Evolutionary conservation across 2,888 invertebrate genomes (phyloP).

Genomic region (Dryobota labecula): DNA sequence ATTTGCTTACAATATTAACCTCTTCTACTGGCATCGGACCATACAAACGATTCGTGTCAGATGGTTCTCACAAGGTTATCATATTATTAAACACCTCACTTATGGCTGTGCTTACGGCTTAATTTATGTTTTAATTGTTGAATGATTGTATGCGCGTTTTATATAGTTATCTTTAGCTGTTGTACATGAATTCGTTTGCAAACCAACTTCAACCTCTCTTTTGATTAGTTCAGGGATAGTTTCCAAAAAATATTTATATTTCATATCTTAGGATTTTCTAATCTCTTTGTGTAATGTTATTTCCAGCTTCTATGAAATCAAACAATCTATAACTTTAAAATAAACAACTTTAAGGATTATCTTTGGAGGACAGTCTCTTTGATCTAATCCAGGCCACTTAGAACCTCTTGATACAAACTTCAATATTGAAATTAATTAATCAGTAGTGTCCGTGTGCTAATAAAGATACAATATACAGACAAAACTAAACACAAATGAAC

Average conservation of each 20-base stretch:
- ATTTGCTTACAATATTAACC: conserved; percentile 39
- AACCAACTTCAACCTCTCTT: neutral
- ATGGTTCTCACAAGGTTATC: conserved; percentile 39
- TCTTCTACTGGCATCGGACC: conserved; percentile 14
- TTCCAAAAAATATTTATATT: neutral
- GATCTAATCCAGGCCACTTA: neutral
- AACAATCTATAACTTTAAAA: neutral
- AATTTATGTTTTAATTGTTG: conserved; percentile 1
- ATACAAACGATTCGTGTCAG: conserved; percentile 25
- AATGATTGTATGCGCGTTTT: neutral
- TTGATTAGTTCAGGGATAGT: neutral
- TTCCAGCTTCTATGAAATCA: neutral
- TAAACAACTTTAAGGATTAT: neutral
- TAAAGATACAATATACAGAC: conserved; percentile 23
- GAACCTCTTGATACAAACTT: neutral
- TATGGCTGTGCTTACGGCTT: neutral
- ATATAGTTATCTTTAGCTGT: neutral
- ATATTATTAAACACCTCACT: neutral
- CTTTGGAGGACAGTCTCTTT: neutral
- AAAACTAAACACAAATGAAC: conserved; percentile 34
- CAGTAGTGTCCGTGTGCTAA: neutral
- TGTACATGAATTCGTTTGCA: neutral
- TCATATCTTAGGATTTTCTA: neutral
- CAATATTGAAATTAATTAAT: conserved; percentile 19
- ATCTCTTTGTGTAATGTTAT: neutral